phyloP scores from a whole-genome alignment of 2,797 vertebrate genomes.

The Carapus acus region DNA sequence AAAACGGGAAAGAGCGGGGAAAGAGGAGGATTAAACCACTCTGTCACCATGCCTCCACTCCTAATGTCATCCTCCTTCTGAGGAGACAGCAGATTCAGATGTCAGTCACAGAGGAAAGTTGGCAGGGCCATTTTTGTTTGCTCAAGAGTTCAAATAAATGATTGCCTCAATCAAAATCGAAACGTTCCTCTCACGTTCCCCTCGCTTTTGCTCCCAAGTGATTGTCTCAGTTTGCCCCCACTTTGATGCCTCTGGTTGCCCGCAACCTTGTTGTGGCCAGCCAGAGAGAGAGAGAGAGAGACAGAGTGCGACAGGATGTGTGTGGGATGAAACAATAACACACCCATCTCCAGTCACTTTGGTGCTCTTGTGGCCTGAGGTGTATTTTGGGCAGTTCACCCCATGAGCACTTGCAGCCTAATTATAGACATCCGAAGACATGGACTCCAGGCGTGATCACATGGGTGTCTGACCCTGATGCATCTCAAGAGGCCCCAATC shows the following conservation, averaged over 20 bases:
- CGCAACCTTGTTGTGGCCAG: conserved; percentile 25
- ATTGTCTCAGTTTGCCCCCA: conserved; percentile 33
- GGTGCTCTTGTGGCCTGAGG: conserved; percentile 11
- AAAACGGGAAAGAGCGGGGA: conserved; percentile 27
- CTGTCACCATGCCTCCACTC: conserved; percentile 6
- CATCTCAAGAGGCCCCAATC: no score
- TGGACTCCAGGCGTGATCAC: no score
- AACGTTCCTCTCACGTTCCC: no score
- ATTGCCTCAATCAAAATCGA: no score
- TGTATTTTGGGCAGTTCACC: not conserved
- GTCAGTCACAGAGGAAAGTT: no score
- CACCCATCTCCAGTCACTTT: conserved; percentile 4
- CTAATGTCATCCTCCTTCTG: not conserved
- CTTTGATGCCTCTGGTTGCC: conserved; percentile 35
- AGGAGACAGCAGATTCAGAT: no score
- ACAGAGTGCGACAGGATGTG: conserved; percentile 9
- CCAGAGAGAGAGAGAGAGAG: conserved; percentile 20
- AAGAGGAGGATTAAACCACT: conserved; percentile 11
- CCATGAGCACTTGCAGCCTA: not conserved
- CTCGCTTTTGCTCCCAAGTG: conserved; percentile 13
- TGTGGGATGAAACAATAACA: conserved; percentile 9
- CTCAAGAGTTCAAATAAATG: no score
- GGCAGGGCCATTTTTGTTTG: no score
- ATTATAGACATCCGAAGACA: not conserved
- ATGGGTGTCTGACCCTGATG: no score